Evolutionary conservation across 2,888 invertebrate species (phyloP), one percentile per base, ranked within the genome.

Genomic region (Geophilus truncorum): DNA sequence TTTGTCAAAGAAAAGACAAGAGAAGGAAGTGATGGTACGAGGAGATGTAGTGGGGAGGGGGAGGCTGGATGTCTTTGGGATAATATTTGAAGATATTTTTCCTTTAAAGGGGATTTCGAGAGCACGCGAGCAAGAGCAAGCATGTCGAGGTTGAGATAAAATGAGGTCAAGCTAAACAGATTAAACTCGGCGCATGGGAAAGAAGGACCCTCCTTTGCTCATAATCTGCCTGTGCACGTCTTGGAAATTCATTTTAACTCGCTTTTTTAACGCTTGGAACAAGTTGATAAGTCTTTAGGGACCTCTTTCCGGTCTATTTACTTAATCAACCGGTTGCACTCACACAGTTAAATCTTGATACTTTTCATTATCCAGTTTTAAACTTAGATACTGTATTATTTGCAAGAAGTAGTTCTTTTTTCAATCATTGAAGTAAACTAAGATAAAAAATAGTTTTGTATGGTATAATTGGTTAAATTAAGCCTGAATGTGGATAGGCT

Each of bases 121-220:
- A 28, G 70, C 28, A 28, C 51, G 32, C 32, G 32, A 32, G 32
- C 15, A 40, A n/a, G 18, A 51, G 12, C 28, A 70, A 70, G 25
- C 28, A 70, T 70, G 70, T 70, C 70, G 70, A 70, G 70, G 70
- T 70, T 70, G 70, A 70, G 28, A 70, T 70, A 70, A 70, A 70
- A 70, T 70, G 70, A 70, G 70, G 70, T 70, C 70, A 70, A 70
- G 70, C 70, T 70, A 51, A 51, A 70, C 70, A 70, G 70, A 70
- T 70, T 70, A 70, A 62, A 70, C 25, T 70, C 70, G 28, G 70
- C 12, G 28, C 70, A 70, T 10, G 23, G 70, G 70, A 1, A 70
- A 28, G 28, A 70, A 28, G 28, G 28, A 28, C 70, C 28, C 70
- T 70, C 15, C 51, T 70, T 70, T 2, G 10, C 28, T 70, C 12